Base-by-base conservation (phyloP, 1,140 invertebrate species). In the Linepithema humile region DNA sequence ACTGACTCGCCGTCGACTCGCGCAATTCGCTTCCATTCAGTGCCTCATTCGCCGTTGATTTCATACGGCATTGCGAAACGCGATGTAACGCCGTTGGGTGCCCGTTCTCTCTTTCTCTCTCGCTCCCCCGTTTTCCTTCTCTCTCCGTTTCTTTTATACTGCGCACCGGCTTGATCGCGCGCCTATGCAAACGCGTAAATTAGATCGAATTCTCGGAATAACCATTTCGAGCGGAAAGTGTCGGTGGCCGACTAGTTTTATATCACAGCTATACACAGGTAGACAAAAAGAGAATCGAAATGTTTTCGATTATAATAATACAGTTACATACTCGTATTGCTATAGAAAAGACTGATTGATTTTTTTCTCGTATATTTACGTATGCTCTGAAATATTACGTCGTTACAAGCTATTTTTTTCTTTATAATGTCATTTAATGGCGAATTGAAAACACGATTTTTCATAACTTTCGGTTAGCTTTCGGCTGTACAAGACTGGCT, bases 101-200 rank as follows among this genome's bases (percentile, higher is more conserved):
- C 72, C 38, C 53, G 48, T 70, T 85, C 29, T 67, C 48, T 45
- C 48, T 72, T 17, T 62, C 1, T 60, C 62, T 82, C n/a, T 38
- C 45, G 20, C 29, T 65, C 55, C 38, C 32, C 29, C 0, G 35
- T 2, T 10, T 23, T 72, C 48, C 64, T 43, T 82, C 72, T 40
- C n/a, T 43, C 35, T 62, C 15, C 53, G 20, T 72, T 29, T 77
- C 20, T 88, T 67, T 77, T 72, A 80, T 87, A 75, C 55, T 65
- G 59, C 78, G 67, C 77, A 48, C 53, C 55, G 15, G 17, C 32
- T 45, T 57, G 57, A 77, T 84, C 72, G 82, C 50, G 50, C 50
- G 72, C 82, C 85, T 89, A 89, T 89, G 88, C 85, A 89, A 89
- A 88, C 80, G 59, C 57, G 85, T 78, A 85, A 88, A 88, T 88